Percentiles rank a stretch among this genome's conserved stretches.
phyloP scores from a whole-genome alignment of 1,140 invertebrate species.

The Bombus affinis region DNA sequence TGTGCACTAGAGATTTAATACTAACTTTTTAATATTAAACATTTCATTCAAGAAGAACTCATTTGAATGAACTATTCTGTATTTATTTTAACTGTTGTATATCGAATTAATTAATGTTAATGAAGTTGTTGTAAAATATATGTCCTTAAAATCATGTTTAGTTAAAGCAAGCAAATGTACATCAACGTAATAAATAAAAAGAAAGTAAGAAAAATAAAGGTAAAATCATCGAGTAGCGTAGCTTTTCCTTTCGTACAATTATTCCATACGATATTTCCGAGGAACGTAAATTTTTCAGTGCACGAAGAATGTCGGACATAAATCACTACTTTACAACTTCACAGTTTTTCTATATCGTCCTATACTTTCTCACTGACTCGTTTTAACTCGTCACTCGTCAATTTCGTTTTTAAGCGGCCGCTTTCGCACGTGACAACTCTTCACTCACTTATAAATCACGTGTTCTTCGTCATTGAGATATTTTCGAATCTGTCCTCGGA shows the following conservation, averaged over 20 bases:
- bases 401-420: conserved; percentile 22
- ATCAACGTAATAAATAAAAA: not conserved
- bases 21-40: not conserved
- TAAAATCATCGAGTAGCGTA: not conserved
- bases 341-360: not conserved
- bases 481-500: not conserved
- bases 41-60: no score
- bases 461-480: not conserved
- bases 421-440: not conserved
- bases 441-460: conserved; percentile 26
- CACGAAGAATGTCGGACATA: not conserved
- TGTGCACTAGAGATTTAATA: not conserved
- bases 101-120: no score
- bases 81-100: no score
- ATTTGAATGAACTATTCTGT: no score
- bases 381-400: conserved; percentile 7
- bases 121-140: no score
- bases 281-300: not conserved
- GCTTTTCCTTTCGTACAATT: not conserved
- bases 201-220: not conserved
- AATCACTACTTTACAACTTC: not conserved
- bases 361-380: not conserved
- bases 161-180: not conserved
- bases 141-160: no score
- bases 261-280: not conserved